Evolutionary conservation across 2,797 vertebrate genomes (phyloP), one percentile per base, ranked within the genome.

Genomic region (Tympanoctomys barrerae): DNA sequence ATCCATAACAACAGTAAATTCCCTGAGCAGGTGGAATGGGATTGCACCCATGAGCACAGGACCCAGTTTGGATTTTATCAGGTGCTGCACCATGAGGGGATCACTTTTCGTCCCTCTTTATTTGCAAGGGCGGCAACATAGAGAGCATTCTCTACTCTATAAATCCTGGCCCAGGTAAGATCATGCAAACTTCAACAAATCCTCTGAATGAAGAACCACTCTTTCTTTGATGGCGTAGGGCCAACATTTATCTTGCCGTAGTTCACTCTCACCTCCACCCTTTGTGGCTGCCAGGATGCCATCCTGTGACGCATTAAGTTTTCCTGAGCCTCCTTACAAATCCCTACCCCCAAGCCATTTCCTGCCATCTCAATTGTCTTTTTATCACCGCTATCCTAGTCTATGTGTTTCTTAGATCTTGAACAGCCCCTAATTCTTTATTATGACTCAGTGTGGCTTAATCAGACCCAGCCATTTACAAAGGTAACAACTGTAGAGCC

Each of bases 401-500:
- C 88, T n/a, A 4, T 49, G 82, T 90, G 42, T 70, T 95, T 92
- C 77, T 89, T 92, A 73, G 85, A 95, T 89, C 79, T 57, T 10
- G 26, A 88, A 70, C 7, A 78, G 59, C 31, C 87, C 90, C 87
- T 93, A 88, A 96, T 89, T 87, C 93, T 90, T 81, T 66, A 68
- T 49, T 86, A 89, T 97, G 96, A 97, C 79, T 97, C 94, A 94
- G 82, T 62, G 62, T 66, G 54, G 49, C 82, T 93, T 54, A 39
- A 46, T 89, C 89, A 36, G 9, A 62, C 82, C 93, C 92, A 91
- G 57, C 54, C 64, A 42, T 87, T 93, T 90, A 94, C 22, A 95
- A 96, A 85, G 10, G 77, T 87, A 77, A 93, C 79, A 83, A 31
- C 11, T 85, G 87, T 49, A 93, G 54, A 88, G 88, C 64, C 83